Evolutionary conservation across 2,797 vertebrate species (phyloP).

Genomic region (Myripristis jacobus): DNA sequence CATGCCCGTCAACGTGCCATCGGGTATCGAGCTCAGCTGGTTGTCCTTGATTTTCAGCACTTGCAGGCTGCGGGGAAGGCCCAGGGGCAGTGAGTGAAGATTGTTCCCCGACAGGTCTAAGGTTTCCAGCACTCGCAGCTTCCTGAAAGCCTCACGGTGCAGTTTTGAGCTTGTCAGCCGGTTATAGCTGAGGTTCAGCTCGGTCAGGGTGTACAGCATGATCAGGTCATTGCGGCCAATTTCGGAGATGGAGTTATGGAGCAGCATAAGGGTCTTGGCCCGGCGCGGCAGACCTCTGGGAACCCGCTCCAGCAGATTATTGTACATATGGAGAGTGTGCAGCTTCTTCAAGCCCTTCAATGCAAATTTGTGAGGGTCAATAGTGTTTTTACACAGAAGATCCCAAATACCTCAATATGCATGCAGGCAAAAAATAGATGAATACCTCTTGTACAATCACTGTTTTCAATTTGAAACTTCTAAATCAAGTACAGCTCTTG

Average conservation of each 20-base stretch:
- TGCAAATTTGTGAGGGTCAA: neutral
- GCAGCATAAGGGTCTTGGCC: slow-evolving; percentile 95
- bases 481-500: no score
- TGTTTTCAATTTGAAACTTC: slow-evolving; percentile 1
- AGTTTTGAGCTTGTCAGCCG: slow-evolving; percentile 88
- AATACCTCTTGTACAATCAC: neutral
- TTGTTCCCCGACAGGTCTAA: slow-evolving; percentile 94
- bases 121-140: slow-evolving; percentile 89
- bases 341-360: slow-evolving; percentile 92
- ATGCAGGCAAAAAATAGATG: neutral
- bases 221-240: slow-evolving; percentile 93
- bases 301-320: slow-evolving; percentile 93
- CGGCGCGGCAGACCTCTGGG: slow-evolving; percentile 92
- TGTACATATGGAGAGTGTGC: slow-evolving; percentile 97
- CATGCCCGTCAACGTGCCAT: slow-evolving; percentile 90
- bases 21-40: slow-evolving; percentile 86
- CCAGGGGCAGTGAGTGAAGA: slow-evolving; percentile 85
- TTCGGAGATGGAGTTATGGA: slow-evolving; percentile 92
- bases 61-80: slow-evolving; percentile 92
- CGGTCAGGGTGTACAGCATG: slow-evolving; percentile 91
- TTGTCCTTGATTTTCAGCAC: slow-evolving; percentile 92
- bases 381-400: neutral
- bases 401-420: neutral
- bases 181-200: slow-evolving; percentile 98
- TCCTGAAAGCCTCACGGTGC: slow-evolving; percentile 94